A percentile compares a stretch with the other conserved stretches of the same genome.
Evolutionary conservation across 2,888 invertebrate species (phyloP).

Genomic region (Epirrita christyi): DNA sequence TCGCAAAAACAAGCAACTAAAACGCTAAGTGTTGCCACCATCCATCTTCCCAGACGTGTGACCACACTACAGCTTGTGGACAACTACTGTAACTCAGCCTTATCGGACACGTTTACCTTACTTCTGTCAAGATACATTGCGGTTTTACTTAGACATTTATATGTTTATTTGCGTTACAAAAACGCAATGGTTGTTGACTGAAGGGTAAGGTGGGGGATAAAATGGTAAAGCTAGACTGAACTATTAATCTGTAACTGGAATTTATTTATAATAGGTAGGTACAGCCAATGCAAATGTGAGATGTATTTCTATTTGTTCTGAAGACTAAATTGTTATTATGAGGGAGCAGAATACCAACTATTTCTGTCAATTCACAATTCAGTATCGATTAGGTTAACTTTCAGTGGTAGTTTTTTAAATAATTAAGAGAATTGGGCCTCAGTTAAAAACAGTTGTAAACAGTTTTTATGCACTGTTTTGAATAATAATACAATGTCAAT

Average conservation of each 20-base stretch:
- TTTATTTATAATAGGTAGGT: conserved; percentile 42
- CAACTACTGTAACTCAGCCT: conserved; percentile 39
- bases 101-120: conserved; percentile 17
- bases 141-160: neutral
- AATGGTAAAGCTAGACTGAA: conserved; percentile 38
- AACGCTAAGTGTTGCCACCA: conserved; percentile 12
- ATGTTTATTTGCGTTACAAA: neutral
- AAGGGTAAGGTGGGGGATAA: conserved; percentile 1
- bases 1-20: conserved; percentile 9
- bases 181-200: conserved; percentile 17
- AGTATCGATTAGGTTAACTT: too few relatives aligned
- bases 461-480: too few relatives aligned
- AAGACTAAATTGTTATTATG: too few relatives aligned
- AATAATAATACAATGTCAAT: too few relatives aligned
- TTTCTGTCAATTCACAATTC: too few relatives aligned
- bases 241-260: conserved; percentile 47
- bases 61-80: conserved; percentile 36
- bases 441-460: too few relatives aligned
- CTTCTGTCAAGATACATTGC: conserved; percentile 16
- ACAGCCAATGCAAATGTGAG: too few relatives aligned
- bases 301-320: conserved; percentile 36
- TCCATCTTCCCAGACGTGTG: conserved; percentile 29
- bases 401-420: too few relatives aligned
- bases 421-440: too few relatives aligned
- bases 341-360: too few relatives aligned